phyloP scores from a whole-genome alignment of 1,140 invertebrate genomes.

The Chymomyza costata region DNA sequence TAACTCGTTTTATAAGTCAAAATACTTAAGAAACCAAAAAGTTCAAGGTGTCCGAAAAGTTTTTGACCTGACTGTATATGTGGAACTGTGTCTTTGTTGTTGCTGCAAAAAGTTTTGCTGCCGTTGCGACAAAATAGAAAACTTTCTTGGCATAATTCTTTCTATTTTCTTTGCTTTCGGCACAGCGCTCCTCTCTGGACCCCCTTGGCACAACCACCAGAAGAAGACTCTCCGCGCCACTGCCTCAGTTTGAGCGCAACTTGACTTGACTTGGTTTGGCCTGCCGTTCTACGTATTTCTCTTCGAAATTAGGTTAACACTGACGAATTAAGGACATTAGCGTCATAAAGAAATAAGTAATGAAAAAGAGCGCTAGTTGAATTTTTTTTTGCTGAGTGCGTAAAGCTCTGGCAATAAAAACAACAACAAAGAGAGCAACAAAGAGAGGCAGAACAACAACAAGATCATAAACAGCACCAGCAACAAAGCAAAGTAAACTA shows the following conservation, averaged over 20 bases:
- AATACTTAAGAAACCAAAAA: conserved; percentile 27
- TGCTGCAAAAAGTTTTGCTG: conserved; percentile 68
- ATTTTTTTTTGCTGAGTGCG: conserved; percentile 57
- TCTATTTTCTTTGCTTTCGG: conserved; percentile 62
- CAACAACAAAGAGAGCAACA: conserved; percentile 18
- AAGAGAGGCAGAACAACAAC: background rate
- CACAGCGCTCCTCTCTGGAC: conserved; percentile 4
- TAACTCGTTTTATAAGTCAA: too few species aligned
- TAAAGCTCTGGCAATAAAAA: conserved; percentile 35
- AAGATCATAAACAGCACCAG: background rate
- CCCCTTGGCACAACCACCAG: background rate
- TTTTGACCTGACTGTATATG: background rate
- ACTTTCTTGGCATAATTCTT: conserved; percentile 73
- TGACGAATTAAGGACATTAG: conserved; percentile 73
- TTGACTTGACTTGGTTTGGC: conserved; percentile 24
- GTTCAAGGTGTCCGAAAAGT: background rate
- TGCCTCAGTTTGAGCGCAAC: conserved; percentile 6
- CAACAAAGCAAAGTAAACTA: conserved; percentile 3
- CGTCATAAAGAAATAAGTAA: conserved; percentile 73
- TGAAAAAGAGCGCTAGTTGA: conserved; percentile 58
- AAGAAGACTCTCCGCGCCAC: too few species aligned
- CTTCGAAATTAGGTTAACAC: conserved; percentile 68
- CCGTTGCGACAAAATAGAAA: conserved; percentile 70
- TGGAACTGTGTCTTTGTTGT: conserved; percentile 29
- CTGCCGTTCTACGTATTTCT: conserved; percentile 31